These are phyloP conservation scores for Escarpia spicata DNA, from an alignment of 2,888 invertebrate genomes.

Conservation along the genomic window DNA sequence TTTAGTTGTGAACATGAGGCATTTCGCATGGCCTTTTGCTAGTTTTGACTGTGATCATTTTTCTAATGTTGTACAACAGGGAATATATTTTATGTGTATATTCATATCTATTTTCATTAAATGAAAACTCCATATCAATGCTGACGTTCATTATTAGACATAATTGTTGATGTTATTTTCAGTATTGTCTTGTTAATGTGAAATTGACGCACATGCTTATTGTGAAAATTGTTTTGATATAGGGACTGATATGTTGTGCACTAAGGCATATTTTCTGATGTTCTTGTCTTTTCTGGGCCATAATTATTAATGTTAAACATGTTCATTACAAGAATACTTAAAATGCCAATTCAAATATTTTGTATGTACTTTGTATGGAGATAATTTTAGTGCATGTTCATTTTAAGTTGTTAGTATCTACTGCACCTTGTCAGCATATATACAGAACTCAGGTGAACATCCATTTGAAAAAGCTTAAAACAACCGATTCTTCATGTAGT, in stretches of 20 bases:
- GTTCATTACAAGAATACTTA: background rate
- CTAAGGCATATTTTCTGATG: background rate
- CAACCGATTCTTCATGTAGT: background rate
- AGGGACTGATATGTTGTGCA: background rate
- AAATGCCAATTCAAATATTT: background rate
- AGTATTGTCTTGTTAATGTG: background rate
- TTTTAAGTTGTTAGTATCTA: background rate
- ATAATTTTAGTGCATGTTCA: background rate
- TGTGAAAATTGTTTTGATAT: background rate
- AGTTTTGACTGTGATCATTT: background rate
- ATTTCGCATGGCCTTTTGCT: too few species aligned
- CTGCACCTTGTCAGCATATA: background rate
- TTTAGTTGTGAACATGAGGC: background rate
- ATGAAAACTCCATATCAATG: background rate
- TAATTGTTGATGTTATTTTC: background rate
- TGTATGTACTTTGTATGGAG: background rate
- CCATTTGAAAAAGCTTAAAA: background rate
- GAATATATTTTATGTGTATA: background rate
- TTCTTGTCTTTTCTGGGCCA: background rate
- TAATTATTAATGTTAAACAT: background rate
- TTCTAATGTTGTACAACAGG: slow-evolving; percentile 10
- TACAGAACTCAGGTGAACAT: background rate
- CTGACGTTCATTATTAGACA: background rate
- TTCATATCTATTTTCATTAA: background rate
- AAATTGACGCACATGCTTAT: background rate